Conservation (phyloP, 1,140 invertebrate species). For the Procambarus clarkii region DNA sequence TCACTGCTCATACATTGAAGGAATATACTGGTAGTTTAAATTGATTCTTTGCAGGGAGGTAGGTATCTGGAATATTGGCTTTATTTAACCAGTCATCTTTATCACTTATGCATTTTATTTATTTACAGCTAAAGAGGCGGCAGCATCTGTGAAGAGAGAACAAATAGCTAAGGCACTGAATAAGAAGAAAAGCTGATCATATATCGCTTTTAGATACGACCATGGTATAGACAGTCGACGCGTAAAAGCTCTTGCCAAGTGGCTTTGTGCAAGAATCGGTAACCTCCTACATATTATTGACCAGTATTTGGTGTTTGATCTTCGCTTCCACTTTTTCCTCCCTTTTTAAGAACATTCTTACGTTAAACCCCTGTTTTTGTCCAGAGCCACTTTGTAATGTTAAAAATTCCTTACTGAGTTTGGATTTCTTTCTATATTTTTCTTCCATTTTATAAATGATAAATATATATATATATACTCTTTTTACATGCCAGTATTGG, state of each 20-base stretch:
- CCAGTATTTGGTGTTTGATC: neutral
- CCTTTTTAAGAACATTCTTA: neutral
- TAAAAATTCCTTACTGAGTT: neutral
- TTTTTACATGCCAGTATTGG: too few relatives aligned
- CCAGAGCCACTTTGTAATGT: neutral
- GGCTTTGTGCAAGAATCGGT: conserved; percentile 7
- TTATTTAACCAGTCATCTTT: too few relatives aligned
- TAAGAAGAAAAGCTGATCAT: conserved; percentile 74
- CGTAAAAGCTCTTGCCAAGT: neutral
- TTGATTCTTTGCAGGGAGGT: too few relatives aligned
- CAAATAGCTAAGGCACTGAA: conserved; percentile 80
- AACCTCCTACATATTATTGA: neutral
- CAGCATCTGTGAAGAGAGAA: conserved; percentile 78
- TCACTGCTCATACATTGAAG: too few relatives aligned
- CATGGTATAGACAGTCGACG: neutral
- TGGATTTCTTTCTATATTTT: neutral
- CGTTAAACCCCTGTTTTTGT: neutral
- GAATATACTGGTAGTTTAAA: too few relatives aligned
- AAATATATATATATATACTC: neutral
- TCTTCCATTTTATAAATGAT: neutral
- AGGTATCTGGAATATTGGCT: too few relatives aligned
- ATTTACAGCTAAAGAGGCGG: conserved; percentile 78
- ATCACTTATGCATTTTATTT: conserved; percentile 22
- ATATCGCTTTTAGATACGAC: neutral
- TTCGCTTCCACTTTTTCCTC: neutral